Percentiles rank a stretch among this genome's conserved stretches.
Conservation (phyloP, 2,797 vertebrate species). For the Eulemur coronatus region DNA sequence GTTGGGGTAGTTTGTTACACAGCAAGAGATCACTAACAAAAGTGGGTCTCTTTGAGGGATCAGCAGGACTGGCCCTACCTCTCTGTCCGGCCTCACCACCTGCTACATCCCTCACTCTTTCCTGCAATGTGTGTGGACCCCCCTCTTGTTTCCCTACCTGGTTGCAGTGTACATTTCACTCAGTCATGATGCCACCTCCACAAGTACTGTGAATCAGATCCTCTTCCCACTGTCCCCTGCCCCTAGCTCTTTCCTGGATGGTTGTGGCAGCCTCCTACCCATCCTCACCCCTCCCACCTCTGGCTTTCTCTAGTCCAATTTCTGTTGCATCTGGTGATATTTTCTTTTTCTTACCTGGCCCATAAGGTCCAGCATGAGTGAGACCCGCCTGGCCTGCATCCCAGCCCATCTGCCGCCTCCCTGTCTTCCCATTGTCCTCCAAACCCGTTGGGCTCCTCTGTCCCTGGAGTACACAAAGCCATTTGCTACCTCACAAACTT, state of each 20-base stretch:
- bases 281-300: background rate
- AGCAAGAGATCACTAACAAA: background rate
- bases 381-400: background rate
- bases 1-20: background rate
- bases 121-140: rapidly evolving
- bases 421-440: too few species aligned
- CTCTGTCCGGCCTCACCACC: background rate
- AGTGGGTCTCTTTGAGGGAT: background rate
- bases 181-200: background rate
- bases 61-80: background rate
- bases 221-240: too few species aligned
- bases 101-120: rapidly evolving
- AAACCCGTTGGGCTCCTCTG: background rate
- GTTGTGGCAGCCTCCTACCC: background rate
- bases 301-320: too few species aligned
- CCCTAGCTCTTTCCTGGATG: background rate
- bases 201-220: background rate
- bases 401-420: background rate
- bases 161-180: background rate
- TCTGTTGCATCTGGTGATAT: background rate
- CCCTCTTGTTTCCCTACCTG: background rate
- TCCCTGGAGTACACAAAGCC: too few species aligned
- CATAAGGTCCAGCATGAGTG: too few species aligned
- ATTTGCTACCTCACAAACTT: background rate
- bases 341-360: background rate